Base-by-base conservation (phyloP, 35 echinoderm and acorn worm species). In the Diadema setosum region DNA sequence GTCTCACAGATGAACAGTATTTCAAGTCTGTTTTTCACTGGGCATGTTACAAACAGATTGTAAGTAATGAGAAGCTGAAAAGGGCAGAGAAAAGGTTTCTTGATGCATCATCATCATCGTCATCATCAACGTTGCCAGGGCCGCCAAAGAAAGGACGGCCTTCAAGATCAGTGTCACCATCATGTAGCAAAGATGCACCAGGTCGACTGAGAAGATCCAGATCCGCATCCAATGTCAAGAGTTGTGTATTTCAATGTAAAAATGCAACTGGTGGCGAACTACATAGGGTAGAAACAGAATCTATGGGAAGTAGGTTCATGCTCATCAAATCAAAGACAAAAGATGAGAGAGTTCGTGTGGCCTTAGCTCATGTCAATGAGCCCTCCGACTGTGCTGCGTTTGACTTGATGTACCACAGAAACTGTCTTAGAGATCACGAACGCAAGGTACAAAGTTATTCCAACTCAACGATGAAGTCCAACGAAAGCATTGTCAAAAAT, bases 31-130 rank as follows among this genome's bases (percentile, higher is more conserved):
- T 37, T 49, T 78, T 39, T 36, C 65, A 88, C 80, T 31, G 48
- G 6, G 46, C 4, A 31, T 75, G 65, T 75, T 75, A 88, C 45
- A 88, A 88, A 88, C 23, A 75, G 6, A 35, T 88, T 75, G 40
- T 78, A 32, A 48, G 61, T 55, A 80, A 42, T 49, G 65, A 88
- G 39, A 88, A 88, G 45, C 40, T 86, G 34, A 74, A 86, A 78
- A 88, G 85, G 31, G 85, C 85, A 63, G 85, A 88, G 69, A 88
- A 88, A 39, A 75, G 85, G 44, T 88, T 88, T 52, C 2, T 3
- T 17, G 44, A 88, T 26, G 65, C 39, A 23, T 88, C 40, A 78
- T 48, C 27, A 21, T 52, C 41, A 34, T 88, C 85, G n/a, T n/a
- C n/a, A n/a, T n/a, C n/a, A n/a, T n/a, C n/a, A 42, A 86, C 39